A percentile compares a stretch with the other conserved stretches of the same genome.
Evolutionary conservation across 2,113 vertebrate genomes (phyloP).

Genomic region (Chitala chitala): DNA sequence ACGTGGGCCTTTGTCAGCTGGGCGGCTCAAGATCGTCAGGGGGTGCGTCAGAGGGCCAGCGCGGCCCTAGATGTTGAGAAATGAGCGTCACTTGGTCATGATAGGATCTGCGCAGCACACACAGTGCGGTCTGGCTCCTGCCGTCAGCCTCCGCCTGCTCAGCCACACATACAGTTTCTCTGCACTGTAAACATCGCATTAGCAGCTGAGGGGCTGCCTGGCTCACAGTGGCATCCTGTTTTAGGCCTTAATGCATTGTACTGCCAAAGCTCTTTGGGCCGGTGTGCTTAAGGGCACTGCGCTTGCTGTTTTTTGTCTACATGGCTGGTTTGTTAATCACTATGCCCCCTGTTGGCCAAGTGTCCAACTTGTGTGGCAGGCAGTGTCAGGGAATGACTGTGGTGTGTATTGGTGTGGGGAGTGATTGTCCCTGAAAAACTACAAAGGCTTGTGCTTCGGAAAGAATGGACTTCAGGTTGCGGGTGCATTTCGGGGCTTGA

Average conservation of each 20-base stretch:
- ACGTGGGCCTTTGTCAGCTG: no score
- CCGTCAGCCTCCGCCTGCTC: background rate
- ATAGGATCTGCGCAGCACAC: conserved; percentile 33
- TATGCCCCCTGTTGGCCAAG: background rate
- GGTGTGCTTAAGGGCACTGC: no score
- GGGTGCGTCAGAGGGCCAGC: no score
- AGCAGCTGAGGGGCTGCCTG: background rate
- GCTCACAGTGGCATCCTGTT: background rate
- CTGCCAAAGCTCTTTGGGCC: background rate
- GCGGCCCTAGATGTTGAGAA: conserved; percentile 28
- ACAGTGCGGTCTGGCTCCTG: conserved; percentile 10
- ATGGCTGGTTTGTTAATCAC: background rate
- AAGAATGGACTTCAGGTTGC: background rate
- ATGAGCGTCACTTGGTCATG: conserved; percentile 24
- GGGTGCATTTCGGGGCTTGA: no score
- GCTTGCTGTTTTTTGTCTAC: background rate
- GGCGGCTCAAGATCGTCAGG: no score
- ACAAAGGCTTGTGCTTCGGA: background rate
- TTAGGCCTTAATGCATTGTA: background rate
- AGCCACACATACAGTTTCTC: background rate
- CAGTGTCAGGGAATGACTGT: background rate
- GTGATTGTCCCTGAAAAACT: background rate
- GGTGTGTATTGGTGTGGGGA: background rate
- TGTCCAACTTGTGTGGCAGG: background rate
- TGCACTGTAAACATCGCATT: background rate